Evolutionary conservation across 2,797 vertebrate genomes (phyloP), one percentile per base, ranked within the genome.

Genomic region (Catharus ustulatus): DNA sequence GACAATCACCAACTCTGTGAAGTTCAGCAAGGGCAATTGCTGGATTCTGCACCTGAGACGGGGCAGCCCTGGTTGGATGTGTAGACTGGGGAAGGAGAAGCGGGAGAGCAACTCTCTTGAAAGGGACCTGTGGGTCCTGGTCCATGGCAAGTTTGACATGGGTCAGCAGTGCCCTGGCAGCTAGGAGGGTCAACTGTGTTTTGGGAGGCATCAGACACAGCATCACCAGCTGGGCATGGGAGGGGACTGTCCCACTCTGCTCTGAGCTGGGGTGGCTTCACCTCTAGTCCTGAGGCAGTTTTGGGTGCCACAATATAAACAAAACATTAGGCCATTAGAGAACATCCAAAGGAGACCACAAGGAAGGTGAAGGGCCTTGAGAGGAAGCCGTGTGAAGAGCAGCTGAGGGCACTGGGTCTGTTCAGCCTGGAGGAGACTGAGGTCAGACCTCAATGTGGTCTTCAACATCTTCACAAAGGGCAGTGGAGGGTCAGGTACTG

Each of bases 381-480:
- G 29, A 52, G 27, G 43, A 58, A 67, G 52, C 18, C 0, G 4
- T n/a, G 4, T n/a, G 52, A 58, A 52, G 23, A 48, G 52, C 2
- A 2, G 34, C 36, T 80, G 24, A 49, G 43, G 24, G 12, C 36
- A 18, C 63, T 58, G 2, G 30, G 19, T 19, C 12, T 58, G 43
- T 15, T 68, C 43, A 58, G 77, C 52, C 42, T 58, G 23, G 22
- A 30, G 42, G 29, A 57, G 14, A 18, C 29, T 40, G 51, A 48
- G 34, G 23, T 5, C 9, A 58, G 7, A 15, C 11, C 34, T 68
- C 29, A n/a, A 3, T 12, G 23, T 22, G 7, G 3, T 48, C 62
- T 40, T 40, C 43, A 42, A 1, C 23, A 23, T 23, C 54, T 43
- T 80, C 30, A 40, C 0, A 0, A 40, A 15, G 23, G 34, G 43